Percentiles rank a stretch among this genome's conserved stretches.
These are phyloP conservation scores for Amphimallon solstitiale DNA, from an alignment of 2,888 invertebrate genomes.

Conservation along the genomic window DNA sequence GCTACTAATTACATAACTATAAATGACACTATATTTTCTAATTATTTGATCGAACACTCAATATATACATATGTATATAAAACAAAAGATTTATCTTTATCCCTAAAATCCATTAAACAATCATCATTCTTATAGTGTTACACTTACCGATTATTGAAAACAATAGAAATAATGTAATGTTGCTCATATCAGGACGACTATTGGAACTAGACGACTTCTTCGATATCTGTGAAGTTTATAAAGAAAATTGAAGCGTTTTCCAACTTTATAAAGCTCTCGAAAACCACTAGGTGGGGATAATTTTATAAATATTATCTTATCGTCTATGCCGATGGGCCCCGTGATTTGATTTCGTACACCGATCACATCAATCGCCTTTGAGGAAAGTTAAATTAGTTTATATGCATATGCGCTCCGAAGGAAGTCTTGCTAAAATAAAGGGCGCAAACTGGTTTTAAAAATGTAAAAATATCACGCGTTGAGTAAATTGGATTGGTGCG, in stretches of 20 bases:
- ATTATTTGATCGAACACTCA: too few relatives aligned
- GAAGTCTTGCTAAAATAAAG: neutral
- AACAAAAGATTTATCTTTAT: too few relatives aligned
- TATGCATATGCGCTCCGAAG: constrained; percentile 40
- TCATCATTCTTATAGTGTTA: neutral
- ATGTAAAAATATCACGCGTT: neutral
- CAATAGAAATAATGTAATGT: constrained; percentile 42
- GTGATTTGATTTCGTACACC: constrained; percentile 40
- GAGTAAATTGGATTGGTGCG: constrained; percentile 8
- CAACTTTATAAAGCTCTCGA: constrained; percentile 15
- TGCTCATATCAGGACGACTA: constrained; percentile 42
- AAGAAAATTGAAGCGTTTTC: neutral
- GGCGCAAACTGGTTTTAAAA: neutral
- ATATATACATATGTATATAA: too few relatives aligned
- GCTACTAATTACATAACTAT: too few relatives aligned
- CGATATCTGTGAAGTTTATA: constrained; percentile 24
- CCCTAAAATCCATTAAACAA: too few relatives aligned
- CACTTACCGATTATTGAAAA: constrained; percentile 48
- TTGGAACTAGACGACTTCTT: neutral
- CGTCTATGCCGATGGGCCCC: constrained; percentile 43
- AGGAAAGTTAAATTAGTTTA: constrained; percentile 42
- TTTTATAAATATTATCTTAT: constrained; percentile 52
- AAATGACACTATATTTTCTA: too few relatives aligned
- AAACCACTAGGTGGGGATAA: constrained; percentile 40
- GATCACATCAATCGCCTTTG: constrained; percentile 40